These are phyloP conservation scores for Porites australiensis DNA, from an alignment of 64 coral and sea anemone genomes.

Conservation along the genomic window DNA sequence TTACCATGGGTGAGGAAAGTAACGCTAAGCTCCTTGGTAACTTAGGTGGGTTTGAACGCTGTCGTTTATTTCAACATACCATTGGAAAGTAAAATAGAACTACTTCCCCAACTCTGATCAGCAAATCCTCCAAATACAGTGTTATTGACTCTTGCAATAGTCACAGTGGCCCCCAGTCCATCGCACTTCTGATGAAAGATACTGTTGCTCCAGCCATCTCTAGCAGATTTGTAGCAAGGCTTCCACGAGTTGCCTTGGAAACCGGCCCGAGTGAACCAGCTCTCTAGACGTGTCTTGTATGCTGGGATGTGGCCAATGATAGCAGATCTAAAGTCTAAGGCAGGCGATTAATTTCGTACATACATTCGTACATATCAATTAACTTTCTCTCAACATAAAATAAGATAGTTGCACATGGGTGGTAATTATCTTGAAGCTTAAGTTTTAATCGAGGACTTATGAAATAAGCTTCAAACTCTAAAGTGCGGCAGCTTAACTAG, in stretches of 20 bases:
- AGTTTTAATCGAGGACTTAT: too few species aligned
- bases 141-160: constrained; percentile 13
- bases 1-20: too few species aligned
- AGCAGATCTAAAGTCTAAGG: constrained; percentile 15
- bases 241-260: constrained; percentile 10
- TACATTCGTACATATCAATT: too few species aligned
- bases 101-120: constrained; percentile 45
- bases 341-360: too few species aligned
- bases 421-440: too few species aligned
- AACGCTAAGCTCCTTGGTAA: too few species aligned
- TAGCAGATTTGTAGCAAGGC: not conserved
- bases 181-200: not conserved
- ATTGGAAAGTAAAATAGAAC: not conserved
- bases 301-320: constrained; percentile 44
- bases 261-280: constrained; percentile 5
- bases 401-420: too few species aligned
- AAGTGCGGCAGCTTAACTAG: too few species aligned
- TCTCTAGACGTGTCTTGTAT: constrained; percentile 9
- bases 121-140: constrained; percentile 38
- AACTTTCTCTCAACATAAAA: too few species aligned
- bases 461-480: too few species aligned
- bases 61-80: too few species aligned
- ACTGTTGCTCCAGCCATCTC: not conserved
- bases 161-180: constrained; percentile 7
- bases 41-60: too few species aligned